These are phyloP conservation scores for Rhamnusium bicolor DNA, from an alignment of 2,888 invertebrate genomes.

Conservation along the genomic window DNA sequence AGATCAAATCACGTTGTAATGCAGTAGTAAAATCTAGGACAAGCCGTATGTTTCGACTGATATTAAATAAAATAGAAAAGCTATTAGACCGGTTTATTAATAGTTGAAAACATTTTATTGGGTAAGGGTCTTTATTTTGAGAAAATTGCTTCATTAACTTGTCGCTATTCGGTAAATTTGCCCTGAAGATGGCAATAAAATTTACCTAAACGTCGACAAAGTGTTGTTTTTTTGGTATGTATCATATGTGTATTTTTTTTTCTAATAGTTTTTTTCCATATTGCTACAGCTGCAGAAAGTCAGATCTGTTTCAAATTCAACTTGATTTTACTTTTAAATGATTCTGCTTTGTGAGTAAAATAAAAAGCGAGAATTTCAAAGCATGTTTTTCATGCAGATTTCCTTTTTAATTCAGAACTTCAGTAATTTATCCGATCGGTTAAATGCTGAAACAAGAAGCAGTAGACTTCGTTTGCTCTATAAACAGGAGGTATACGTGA, in stretches of 20 bases:
- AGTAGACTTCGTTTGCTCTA: background rate
- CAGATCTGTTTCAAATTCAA: background rate
- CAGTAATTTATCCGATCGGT: background rate
- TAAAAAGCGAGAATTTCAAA: conserved; percentile 10
- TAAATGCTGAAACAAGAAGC: background rate
- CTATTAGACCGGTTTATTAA: too few species aligned
- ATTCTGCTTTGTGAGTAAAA: background rate
- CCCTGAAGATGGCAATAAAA: too few species aligned
- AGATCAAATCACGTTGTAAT: too few species aligned
- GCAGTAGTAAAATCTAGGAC: too few species aligned
- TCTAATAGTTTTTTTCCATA: background rate
- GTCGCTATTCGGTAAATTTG: too few species aligned
- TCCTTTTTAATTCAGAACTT: background rate
- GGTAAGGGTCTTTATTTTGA: too few species aligned
- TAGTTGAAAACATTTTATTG: too few species aligned
- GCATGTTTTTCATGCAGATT: conserved; percentile 10
- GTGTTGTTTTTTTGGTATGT: too few species aligned
- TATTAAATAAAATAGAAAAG: too few species aligned
- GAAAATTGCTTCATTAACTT: too few species aligned
- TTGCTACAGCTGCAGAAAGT: background rate
- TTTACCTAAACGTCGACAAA: too few species aligned
- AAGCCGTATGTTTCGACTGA: too few species aligned
- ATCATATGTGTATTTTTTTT: background rate
- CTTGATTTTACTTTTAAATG: conserved; percentile 7
- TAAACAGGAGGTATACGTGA: background rate